Evolutionary conservation across 1,140 invertebrate genomes (phyloP).

Genomic region (Drosophila mojavensis): DNA sequence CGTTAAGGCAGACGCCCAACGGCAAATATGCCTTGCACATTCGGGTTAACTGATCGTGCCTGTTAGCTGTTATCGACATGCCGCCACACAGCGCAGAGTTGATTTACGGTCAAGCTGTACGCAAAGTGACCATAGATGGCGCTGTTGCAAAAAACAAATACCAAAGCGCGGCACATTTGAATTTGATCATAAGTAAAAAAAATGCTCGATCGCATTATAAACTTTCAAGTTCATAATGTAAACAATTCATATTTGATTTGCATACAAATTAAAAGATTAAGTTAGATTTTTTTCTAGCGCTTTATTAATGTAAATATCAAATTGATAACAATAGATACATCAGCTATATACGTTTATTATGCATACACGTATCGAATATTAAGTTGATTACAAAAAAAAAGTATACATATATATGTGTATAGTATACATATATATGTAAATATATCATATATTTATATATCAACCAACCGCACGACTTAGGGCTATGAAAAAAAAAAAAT

Average conservation of each 20-base stretch:
- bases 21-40: no score
- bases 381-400: slow-evolving; percentile 43
- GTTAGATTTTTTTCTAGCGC: slow-evolving; percentile 52
- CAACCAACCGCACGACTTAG: slow-evolving; percentile 73
- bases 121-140: neutral
- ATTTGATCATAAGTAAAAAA: neutral
- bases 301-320: slow-evolving; percentile 80
- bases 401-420: slow-evolving; percentile 14
- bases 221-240: no score
- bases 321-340: slow-evolving; percentile 79
- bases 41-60: no score
- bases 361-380: slow-evolving; percentile 15
- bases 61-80: neutral
- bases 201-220: no score
- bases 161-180: neutral
- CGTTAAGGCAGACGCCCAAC: no score
- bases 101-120: neutral
- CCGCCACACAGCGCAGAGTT: neutral
- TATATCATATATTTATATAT: slow-evolving; percentile 38
- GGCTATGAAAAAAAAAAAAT: slow-evolving; percentile 51
- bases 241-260: neutral
- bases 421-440: slow-evolving; percentile 4
- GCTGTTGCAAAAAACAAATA: neutral
- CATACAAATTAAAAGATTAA: no score
- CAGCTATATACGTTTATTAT: slow-evolving; percentile 50